Evolutionary conservation across 53 echinoderm and acorn worm genomes (phyloP), one percentile per base, ranked within the genome.

Genomic region (Holothuria leucospilota): DNA sequence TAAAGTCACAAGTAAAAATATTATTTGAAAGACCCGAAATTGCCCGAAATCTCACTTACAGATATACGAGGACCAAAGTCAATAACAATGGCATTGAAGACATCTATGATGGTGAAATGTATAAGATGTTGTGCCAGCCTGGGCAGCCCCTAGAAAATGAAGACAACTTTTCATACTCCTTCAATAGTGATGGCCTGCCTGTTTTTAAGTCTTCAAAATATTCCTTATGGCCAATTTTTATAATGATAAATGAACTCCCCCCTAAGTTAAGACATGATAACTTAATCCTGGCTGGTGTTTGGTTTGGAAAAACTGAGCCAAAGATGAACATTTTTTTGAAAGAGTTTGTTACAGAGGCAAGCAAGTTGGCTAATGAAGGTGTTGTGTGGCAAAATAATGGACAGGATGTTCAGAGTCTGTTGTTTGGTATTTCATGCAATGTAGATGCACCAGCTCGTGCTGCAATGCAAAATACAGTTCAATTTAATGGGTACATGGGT

Each of bases 401-500:
- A 1, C 13, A 72, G 3, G 20, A 29, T 39, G 42, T 91, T 52
- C 84, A 84, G 20, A 88, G 88, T 62, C 72, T 63, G 73, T 39
- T 90, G 24, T 90, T 64, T 78, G 85, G 78, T 8, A 39, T 87
- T 14, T 86, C 41, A 2, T 90, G 90, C 26, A 68, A 69, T 80
- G 90, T 86, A 38, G 86, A 90, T 86, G 82, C 81, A 56, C 86
- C 86, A 59, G 90, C 90, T 41, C 68, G 86, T 51, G 69, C 90
- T 21, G 81, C 71, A 18, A 90, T 91, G 91, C 86, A 91, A 39
- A 91, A 91, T 69, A 87, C 26, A 27, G 42, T 87, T 0, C 26
- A 87, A 42, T 91, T 87, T 84, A 91, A 91, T 87, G 87, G 91
- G 9, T 91, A 90, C 27, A 59, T 20, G n/a, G 91, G 91, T 4